Evolutionary conservation across 64 coral and sea anemone genomes (phyloP).

Genomic region (Dendronephthya gigantea): DNA sequence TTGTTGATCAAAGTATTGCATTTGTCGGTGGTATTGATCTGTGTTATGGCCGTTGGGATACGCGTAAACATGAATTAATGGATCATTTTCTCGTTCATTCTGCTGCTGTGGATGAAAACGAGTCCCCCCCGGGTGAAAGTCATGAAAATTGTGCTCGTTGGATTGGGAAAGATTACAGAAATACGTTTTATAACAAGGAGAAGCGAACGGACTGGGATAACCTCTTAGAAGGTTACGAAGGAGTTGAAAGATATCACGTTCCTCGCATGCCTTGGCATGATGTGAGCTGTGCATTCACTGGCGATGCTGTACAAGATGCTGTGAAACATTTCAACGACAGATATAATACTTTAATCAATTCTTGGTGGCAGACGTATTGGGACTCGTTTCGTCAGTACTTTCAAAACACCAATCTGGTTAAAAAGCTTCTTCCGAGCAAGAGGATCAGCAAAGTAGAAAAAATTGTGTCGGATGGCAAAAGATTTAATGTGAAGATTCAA

Average conservation of each 20-base stretch:
- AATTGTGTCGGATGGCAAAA: background rate
- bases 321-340: conserved; percentile 29
- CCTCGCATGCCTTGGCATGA: conserved; percentile 19
- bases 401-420: background rate
- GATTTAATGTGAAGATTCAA: background rate
- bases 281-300: conserved; percentile 29
- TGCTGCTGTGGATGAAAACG: background rate
- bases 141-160: conserved; percentile 13
- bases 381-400: background rate
- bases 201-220: conserved; percentile 29
- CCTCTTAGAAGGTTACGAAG: conserved; percentile 13
- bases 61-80: too few species aligned
- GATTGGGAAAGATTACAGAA: conserved; percentile 46
- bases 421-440: too few species aligned
- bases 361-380: background rate
- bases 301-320: conserved; percentile 26
- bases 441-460: background rate
- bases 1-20: conserved; percentile 35
- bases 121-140: background rate
- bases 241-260: conserved; percentile 7
- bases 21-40: conserved; percentile 28
- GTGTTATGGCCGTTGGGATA: too few species aligned
- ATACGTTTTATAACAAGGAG: conserved; percentile 27
- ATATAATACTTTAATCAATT: conserved; percentile 13
- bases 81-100: conserved; percentile 25